Percentiles rank a stretch among this genome's conserved stretches.
These are phyloP conservation scores for Cosmia trapezina DNA, from an alignment of 2,888 invertebrate species.

Conservation along the genomic window DNA sequence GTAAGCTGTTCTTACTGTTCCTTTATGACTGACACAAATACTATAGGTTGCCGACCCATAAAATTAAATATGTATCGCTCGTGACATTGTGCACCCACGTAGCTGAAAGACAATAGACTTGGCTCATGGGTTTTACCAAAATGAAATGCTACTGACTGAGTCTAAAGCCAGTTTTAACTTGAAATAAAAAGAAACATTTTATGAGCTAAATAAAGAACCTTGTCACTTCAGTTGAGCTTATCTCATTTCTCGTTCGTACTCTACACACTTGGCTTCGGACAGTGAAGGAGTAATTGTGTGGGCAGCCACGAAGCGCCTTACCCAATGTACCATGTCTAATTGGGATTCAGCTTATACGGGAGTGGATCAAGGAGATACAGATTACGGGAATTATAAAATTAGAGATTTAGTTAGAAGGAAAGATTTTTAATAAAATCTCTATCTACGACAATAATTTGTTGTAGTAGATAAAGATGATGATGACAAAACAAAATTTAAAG, in stretches of 20 bases:
- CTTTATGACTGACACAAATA: too few relatives aligned
- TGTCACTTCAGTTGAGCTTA: not conserved
- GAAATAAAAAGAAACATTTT: not conserved
- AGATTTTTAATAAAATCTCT: too few relatives aligned
- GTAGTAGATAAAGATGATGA: too few relatives aligned
- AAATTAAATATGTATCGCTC: too few relatives aligned
- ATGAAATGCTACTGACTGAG: not conserved
- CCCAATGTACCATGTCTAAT: slow-evolving; percentile 41
- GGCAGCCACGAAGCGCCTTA: slow-evolving; percentile 1
- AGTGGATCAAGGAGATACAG: slow-evolving; percentile 22
- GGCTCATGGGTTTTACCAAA: not conserved
- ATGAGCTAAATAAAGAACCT: not conserved
- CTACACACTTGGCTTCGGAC: slow-evolving; percentile 14
- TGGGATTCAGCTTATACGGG: slow-evolving; percentile 11
- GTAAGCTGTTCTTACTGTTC: too few relatives aligned
- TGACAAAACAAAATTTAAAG: not conserved
- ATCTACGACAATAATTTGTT: too few relatives aligned
- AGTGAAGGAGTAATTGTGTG: slow-evolving; percentile 26
- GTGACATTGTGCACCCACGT: not conserved
- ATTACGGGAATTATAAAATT: slow-evolving; percentile 17
- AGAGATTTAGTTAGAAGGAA: not conserved
- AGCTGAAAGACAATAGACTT: not conserved
- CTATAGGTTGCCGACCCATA: not conserved
- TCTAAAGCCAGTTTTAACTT: not conserved
- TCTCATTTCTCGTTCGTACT: not conserved